Percentiles rank a stretch among this genome's conserved stretches.
Conservation (phyloP, 2,113 vertebrate genomes). For the Psammodynastes pulverulentus region DNA sequence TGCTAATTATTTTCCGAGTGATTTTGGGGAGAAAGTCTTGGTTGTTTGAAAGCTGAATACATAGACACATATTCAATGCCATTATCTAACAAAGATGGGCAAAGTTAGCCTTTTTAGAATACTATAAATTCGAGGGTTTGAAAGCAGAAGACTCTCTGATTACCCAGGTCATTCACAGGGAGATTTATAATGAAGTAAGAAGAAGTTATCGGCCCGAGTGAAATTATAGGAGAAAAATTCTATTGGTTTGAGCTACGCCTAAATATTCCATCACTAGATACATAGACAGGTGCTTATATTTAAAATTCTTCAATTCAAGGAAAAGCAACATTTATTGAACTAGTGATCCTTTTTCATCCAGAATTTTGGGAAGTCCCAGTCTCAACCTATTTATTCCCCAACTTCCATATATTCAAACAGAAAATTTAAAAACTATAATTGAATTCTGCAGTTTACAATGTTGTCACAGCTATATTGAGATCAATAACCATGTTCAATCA, state of each 20-base stretch:
- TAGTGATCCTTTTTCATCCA: background rate
- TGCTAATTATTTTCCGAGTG: slow-evolving; percentile 45
- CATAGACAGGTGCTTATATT: background rate
- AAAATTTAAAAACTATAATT: background rate
- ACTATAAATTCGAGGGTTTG: slow-evolving; percentile 47
- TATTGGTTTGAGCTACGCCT: slow-evolving; percentile 53
- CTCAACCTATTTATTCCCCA: background rate
- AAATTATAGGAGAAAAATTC: slow-evolving; percentile 66
- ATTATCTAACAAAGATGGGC: slow-evolving; percentile 43
- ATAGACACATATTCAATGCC: slow-evolving; percentile 54
- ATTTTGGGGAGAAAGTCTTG: slow-evolving; percentile 44
- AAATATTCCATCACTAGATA: slow-evolving; percentile 57
- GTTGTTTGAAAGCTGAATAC: slow-evolving; percentile 39
- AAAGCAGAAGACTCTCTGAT: slow-evolving; percentile 50
- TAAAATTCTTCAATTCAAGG: background rate
- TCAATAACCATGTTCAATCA: background rate
- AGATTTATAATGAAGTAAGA: slow-evolving; percentile 41
- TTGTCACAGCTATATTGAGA: background rate
- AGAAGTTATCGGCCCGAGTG: slow-evolving; percentile 59
- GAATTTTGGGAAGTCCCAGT: background rate
- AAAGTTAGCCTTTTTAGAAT: background rate
- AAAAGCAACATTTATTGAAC: background rate
- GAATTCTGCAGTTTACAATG: background rate
- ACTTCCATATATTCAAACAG: background rate
- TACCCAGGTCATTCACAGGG: slow-evolving; percentile 37